phyloP scores from a whole-genome alignment of 2,888 invertebrate species.

The Cataglyphis cursor region DNA sequence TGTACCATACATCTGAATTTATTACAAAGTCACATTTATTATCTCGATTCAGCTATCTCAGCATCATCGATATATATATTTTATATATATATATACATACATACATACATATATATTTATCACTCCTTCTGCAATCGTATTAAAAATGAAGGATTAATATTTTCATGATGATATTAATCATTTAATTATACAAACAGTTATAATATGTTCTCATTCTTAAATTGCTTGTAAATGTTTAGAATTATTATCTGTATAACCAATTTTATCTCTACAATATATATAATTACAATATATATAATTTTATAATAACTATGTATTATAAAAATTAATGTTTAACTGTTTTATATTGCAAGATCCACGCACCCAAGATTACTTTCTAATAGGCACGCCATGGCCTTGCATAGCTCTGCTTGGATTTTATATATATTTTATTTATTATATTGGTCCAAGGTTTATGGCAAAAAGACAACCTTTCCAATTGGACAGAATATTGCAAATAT shows the following conservation, averaged over 20 bases:
- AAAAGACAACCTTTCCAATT: slow-evolving; percentile 90
- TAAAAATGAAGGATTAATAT: background rate
- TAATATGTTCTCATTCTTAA: background rate
- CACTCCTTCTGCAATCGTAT: no score
- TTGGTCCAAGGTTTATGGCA: slow-evolving; percentile 92
- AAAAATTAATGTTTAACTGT: background rate
- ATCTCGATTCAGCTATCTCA: slow-evolving; percentile 80
- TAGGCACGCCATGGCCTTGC: slow-evolving; percentile 90
- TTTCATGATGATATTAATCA: background rate
- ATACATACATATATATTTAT: background rate
- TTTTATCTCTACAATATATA: background rate
- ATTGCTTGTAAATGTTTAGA: background rate
- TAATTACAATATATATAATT: background rate
- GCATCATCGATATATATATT: slow-evolving; percentile 73
- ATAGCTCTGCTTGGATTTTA: slow-evolving; percentile 89
- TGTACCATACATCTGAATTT: slow-evolving; percentile 76
- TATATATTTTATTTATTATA: slow-evolving; percentile 90
- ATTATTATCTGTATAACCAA: background rate
- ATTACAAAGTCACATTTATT: slow-evolving; percentile 85
- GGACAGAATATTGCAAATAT: slow-evolving; percentile 89
- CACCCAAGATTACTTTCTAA: slow-evolving; percentile 90
- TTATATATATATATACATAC: background rate
- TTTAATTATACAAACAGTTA: background rate
- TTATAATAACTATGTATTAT: no score
- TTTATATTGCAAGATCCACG: slow-evolving; percentile 88